phyloP scores from a whole-genome alignment of 2,797 vertebrate genomes.

The Pseudopleuronectes americanus region DNA sequence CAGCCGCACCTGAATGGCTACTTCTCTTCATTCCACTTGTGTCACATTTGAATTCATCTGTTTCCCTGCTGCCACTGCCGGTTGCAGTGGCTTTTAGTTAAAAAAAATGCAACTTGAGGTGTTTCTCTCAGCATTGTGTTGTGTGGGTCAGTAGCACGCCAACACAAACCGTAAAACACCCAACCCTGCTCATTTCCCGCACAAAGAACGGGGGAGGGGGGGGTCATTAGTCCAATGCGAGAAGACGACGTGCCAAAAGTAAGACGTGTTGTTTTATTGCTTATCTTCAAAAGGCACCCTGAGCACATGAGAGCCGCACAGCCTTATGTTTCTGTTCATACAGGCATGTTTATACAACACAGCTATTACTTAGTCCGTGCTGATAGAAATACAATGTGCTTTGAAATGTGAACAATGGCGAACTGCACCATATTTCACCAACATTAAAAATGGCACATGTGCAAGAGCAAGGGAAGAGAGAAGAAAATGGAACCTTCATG shows the following conservation, averaged over 20 bases:
- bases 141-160: slow-evolving; percentile 39
- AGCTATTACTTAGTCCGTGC: slow-evolving; percentile 41
- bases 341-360: slow-evolving; percentile 36
- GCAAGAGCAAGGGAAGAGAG: not conserved
- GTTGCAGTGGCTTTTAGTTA: slow-evolving; percentile 24
- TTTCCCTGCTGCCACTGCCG: slow-evolving; percentile 51
- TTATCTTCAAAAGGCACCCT: slow-evolving; percentile 86
- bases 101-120: slow-evolving; percentile 15
- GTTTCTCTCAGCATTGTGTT: slow-evolving; percentile 29
- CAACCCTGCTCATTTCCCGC: slow-evolving; percentile 62
- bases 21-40: slow-evolving; percentile 50
- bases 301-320: slow-evolving; percentile 70
- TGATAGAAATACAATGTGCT: slow-evolving; percentile 51
- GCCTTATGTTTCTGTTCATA: slow-evolving; percentile 64
- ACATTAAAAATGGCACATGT: slow-evolving; percentile 33
- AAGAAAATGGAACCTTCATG: too few species aligned
- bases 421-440: slow-evolving; percentile 44
- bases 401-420: slow-evolving; percentile 48
- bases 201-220: slow-evolving; percentile 49
- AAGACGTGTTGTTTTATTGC: slow-evolving; percentile 72
- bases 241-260: slow-evolving; percentile 65
- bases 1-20: slow-evolving; percentile 71
- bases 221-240: slow-evolving; percentile 58
- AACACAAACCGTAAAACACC: slow-evolving; percentile 47
- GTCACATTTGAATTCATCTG: slow-evolving; percentile 69